Conservation (phyloP, 2,113 vertebrate species). For the Martes martes region DNA sequence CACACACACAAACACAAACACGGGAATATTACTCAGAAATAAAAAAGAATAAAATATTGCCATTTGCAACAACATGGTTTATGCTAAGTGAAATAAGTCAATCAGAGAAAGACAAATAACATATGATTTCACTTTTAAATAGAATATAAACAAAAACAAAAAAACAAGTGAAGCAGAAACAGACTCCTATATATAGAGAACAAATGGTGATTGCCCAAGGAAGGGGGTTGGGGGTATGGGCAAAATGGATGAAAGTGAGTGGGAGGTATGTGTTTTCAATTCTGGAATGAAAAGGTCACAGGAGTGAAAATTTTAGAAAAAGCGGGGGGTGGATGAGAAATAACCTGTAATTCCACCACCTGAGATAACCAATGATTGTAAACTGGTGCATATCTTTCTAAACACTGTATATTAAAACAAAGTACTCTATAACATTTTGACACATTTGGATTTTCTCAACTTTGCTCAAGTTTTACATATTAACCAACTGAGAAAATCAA, state of each 20-base stretch:
- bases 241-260: not conserved
- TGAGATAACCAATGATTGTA: not conserved
- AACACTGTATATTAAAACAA: not conserved
- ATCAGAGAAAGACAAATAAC: not conserved
- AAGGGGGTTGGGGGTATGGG: not conserved
- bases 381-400: not conserved
- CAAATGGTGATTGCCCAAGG: not conserved
- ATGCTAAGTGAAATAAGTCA: not conserved
- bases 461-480: not conserved
- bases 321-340: not conserved
- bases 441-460: not conserved
- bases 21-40: not conserved
- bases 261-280: not conserved
- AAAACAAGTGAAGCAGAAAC: not conserved
- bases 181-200: not conserved
- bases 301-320: not conserved
- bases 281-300: not conserved
- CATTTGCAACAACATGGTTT: not conserved
- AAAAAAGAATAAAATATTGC: not conserved
- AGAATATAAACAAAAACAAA: not conserved
- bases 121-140: not conserved
- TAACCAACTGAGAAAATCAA: slow-evolving; percentile 23
- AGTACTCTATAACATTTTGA: not conserved
- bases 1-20: not conserved
- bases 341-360: not conserved